Evolutionary conservation across 2,888 invertebrate genomes (phyloP).

Genomic region (Anaspis maculata): DNA sequence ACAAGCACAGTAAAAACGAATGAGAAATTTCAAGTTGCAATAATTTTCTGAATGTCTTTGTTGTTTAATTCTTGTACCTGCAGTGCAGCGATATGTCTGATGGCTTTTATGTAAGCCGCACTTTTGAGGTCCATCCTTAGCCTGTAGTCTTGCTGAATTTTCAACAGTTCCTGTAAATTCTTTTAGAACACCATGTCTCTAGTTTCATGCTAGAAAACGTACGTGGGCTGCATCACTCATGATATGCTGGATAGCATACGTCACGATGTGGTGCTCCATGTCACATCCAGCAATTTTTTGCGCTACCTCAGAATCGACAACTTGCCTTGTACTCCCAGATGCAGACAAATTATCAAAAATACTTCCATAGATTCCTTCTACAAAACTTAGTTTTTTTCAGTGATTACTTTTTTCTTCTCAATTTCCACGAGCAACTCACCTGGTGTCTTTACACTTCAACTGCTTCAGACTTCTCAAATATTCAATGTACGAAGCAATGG

Average conservation of each 20-base stretch:
- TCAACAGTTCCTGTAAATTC: constrained; percentile 30
- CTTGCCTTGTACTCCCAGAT: constrained; percentile 3
- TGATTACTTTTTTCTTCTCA: not conserved
- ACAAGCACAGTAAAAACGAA: no score
- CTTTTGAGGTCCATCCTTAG: constrained; percentile 30
- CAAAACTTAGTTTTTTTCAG: not conserved
- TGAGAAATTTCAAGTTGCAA: no score
- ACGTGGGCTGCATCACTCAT: constrained; percentile 12
- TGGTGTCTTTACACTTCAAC: not conserved
- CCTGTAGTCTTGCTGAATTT: constrained; percentile 21
- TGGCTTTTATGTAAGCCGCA: constrained; percentile 33
- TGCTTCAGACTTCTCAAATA: constrained; percentile 25
- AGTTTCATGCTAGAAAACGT: not conserved
- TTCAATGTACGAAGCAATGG: constrained; percentile 34
- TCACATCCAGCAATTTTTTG: constrained; percentile 7
- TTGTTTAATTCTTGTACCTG: no score
- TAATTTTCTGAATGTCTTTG: no score
- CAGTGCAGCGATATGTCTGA: constrained; percentile 29
- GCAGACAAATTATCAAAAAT: constrained; percentile 6
- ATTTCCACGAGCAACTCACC: no score
- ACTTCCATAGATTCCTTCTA: constrained; percentile 4
- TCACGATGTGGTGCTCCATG: constrained; percentile 8
- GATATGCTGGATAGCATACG: constrained; percentile 10
- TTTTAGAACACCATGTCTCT: not conserved
- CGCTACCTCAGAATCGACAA: constrained; percentile 6